A percentile compares a stretch with the other conserved stretches of the same genome.
These are phyloP conservation scores for Trissolcus brochymenae DNA, from an alignment of 2,888 invertebrate genomes.

Conservation along the genomic window DNA sequence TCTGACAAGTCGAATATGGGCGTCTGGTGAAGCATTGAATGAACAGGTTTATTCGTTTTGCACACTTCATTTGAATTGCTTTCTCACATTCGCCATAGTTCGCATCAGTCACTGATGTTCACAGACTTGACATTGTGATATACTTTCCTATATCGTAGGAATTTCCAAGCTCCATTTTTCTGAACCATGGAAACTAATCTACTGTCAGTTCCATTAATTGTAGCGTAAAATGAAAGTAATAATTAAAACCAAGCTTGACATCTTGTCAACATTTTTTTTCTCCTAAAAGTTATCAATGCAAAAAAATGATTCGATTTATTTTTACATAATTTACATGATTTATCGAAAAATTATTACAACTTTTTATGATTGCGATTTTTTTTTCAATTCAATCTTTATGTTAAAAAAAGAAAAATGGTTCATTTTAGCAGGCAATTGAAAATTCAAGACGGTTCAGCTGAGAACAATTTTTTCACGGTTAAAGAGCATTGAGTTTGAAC, in stretches of 20 bases:
- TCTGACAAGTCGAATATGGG: neutral
- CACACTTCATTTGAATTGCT: conserved; percentile 41
- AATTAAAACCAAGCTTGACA: neutral
- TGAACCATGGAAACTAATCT: conserved; percentile 29
- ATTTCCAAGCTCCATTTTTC: conserved; percentile 37
- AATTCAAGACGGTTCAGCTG: conserved; percentile 32
- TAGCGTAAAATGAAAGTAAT: conserved; percentile 21
- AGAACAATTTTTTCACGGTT: conserved; percentile 47
- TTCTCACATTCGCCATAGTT: conserved; percentile 38
- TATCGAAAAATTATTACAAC: too few species aligned
- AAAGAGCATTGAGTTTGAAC: conserved; percentile 42
- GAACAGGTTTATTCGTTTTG: conserved; percentile 17
- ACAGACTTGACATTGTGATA: conserved; percentile 46
- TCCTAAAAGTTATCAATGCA: too few species aligned
- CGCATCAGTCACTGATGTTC: conserved; percentile 23
- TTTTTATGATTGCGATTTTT: too few species aligned
- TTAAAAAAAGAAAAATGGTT: too few species aligned
- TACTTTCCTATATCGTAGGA: conserved; percentile 37
- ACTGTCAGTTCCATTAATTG: conserved; percentile 31
- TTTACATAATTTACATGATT: too few species aligned
- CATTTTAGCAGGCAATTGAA: too few species aligned
- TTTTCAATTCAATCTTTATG: too few species aligned
- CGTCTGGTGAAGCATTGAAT: conserved; percentile 7
- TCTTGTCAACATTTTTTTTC: neutral
- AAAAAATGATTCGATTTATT: too few species aligned